These are phyloP conservation scores for Tetraodon nigroviridis DNA, from an alignment of 2,113 vertebrate species.

Conservation along the genomic window DNA sequence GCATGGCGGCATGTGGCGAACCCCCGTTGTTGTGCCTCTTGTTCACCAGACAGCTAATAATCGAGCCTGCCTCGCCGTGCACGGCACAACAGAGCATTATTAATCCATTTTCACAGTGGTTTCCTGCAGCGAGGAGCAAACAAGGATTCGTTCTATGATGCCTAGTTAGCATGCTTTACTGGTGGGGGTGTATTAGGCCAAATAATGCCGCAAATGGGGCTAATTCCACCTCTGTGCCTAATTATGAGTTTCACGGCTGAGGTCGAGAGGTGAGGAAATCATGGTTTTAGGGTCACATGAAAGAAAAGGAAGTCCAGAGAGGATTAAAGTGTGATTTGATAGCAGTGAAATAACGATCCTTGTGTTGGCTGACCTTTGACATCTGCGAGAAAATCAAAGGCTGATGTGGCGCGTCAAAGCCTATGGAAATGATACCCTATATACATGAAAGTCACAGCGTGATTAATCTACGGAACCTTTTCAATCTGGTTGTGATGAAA, in stretches of 20 bases:
- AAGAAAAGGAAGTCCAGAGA: slow-evolving; percentile 1
- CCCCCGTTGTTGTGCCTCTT: slow-evolving; percentile 38
- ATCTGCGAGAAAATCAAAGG: slow-evolving; percentile 45
- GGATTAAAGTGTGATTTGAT: slow-evolving; percentile 50
- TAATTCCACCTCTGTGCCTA: slow-evolving; percentile 21
- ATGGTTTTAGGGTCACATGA: slow-evolving; percentile 5
- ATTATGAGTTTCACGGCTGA: slow-evolving; percentile 12
- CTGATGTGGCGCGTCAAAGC: slow-evolving; percentile 18
- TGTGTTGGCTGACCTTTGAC: slow-evolving; percentile 59
- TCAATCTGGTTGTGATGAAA: slow-evolving; percentile 33
- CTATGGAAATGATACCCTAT: slow-evolving; percentile 42
- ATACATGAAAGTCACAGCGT: slow-evolving; percentile 40
- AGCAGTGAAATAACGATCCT: slow-evolving; percentile 45
- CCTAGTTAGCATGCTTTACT: slow-evolving; percentile 31
- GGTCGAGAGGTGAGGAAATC: slow-evolving; percentile 45
- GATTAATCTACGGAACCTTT: slow-evolving; percentile 33
- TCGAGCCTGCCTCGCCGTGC: slow-evolving; percentile 27
- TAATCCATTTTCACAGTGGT: slow-evolving; percentile 55
- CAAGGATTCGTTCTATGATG: slow-evolving; percentile 36
- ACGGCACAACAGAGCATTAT: slow-evolving; percentile 45
- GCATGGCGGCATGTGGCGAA: slow-evolving; percentile 16
- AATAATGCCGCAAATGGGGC: slow-evolving; percentile 6
- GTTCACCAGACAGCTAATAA: slow-evolving; percentile 53
- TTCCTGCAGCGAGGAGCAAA: slow-evolving; percentile 45
- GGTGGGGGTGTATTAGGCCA: slow-evolving; percentile 10